A percentile compares a stretch with the other conserved stretches of the same genome.
Conservation (phyloP, 2,888 invertebrate genomes). For the Eutolmus rufibarbis region DNA sequence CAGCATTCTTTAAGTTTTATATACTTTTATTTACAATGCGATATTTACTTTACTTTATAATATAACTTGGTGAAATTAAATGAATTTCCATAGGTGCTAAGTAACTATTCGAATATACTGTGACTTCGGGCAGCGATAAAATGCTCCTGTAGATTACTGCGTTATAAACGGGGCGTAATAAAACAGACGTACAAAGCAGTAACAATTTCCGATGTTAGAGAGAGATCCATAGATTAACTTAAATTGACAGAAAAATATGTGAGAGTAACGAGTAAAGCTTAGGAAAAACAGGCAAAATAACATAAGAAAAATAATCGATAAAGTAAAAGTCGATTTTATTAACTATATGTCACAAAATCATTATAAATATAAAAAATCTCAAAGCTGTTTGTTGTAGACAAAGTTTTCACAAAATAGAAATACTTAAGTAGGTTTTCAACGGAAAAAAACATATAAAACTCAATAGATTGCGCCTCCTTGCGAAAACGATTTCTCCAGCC, state of each 20-base stretch:
- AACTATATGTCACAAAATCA: slow-evolving; percentile 37
- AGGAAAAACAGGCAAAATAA: background rate
- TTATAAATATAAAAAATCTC: slow-evolving; percentile 37
- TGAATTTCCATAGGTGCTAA: background rate
- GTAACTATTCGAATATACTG: background rate
- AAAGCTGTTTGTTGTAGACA: slow-evolving; percentile 39
- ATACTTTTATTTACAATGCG: background rate
- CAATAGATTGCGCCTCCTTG: slow-evolving; percentile 22
- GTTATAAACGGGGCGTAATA: background rate
- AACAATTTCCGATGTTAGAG: background rate
- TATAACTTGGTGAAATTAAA: background rate
- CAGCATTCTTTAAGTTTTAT: background rate
- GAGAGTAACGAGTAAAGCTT: background rate
- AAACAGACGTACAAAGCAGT: background rate
- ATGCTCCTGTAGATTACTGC: background rate
- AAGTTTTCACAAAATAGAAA: slow-evolving; percentile 40
- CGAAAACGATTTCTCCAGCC: background rate
- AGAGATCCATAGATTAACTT: background rate
- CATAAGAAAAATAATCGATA: background rate
- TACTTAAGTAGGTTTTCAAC: slow-evolving; percentile 41
- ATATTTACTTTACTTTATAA: background rate
- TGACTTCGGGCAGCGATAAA: background rate
- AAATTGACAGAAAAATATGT: background rate
- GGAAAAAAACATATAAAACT: slow-evolving; percentile 20
- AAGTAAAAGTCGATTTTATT: slow-evolving; percentile 36